A percentile compares a stretch with the other conserved stretches of the same genome.
phyloP scores from a whole-genome alignment of 2,888 invertebrate species.

The Eilema depressum region DNA sequence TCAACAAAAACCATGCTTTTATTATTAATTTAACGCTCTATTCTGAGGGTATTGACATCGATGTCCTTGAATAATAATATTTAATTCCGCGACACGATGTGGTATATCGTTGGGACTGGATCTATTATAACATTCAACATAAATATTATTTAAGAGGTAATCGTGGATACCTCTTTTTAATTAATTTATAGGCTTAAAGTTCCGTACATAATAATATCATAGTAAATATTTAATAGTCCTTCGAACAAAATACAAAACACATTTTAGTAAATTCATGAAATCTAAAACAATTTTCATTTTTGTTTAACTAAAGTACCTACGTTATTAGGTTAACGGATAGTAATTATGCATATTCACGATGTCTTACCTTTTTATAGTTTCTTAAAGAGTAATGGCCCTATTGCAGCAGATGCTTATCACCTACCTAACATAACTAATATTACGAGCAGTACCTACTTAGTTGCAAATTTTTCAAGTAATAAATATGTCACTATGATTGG shows the following conservation, averaged over 20 bases:
- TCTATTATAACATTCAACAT: slow-evolving; percentile 28
- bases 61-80: slow-evolving; percentile 57
- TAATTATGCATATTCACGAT: neutral
- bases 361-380: neutral
- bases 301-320: too few relatives aligned
- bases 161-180: slow-evolving; percentile 15
- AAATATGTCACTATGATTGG: neutral
- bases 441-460: too few relatives aligned
- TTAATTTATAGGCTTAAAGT: slow-evolving; percentile 14
- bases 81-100: slow-evolving; percentile 45
- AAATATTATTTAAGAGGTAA: slow-evolving; percentile 22
- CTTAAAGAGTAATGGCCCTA: neutral
- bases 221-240: neutral
- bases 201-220: slow-evolving; percentile 5
- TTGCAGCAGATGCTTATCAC: too few relatives aligned
- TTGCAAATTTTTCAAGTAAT: neutral
- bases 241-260: too few relatives aligned
- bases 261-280: too few relatives aligned
- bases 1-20: slow-evolving; percentile 50
- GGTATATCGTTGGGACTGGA: slow-evolving; percentile 36
- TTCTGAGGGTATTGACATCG: slow-evolving; percentile 57
- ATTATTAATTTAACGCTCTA: slow-evolving; percentile 7
- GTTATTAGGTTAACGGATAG: neutral
- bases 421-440: neutral
- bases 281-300: too few relatives aligned